These are phyloP conservation scores for Apocrypta bakeri DNA, from an alignment of 1,140 invertebrate genomes.

Conservation along the genomic window DNA sequence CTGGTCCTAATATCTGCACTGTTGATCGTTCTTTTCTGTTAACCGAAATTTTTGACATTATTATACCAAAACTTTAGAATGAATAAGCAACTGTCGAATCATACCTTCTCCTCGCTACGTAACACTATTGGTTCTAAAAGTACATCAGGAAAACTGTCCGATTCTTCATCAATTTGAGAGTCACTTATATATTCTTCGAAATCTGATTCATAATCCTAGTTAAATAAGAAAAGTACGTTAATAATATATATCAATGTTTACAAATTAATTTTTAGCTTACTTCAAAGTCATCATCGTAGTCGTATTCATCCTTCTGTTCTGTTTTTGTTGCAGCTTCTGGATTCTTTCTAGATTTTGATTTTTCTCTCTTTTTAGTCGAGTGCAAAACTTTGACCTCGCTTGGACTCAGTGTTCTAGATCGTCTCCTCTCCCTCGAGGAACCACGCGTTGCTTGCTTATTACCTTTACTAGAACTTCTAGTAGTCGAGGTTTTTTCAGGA, in stretches of 20 bases:
- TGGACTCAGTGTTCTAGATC: constrained; percentile 65
- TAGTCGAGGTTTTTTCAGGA: not conserved
- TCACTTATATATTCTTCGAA: constrained; percentile 73
- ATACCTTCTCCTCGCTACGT: constrained; percentile 61
- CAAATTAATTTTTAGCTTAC: constrained; percentile 54
- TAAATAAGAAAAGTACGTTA: constrained; percentile 48
- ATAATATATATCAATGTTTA: not conserved
- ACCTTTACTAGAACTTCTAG: not conserved
- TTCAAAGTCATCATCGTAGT: constrained; percentile 75
- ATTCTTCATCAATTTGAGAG: constrained; percentile 67
- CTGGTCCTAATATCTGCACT: constrained; percentile 60
- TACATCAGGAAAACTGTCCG: constrained; percentile 53
- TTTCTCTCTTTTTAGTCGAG: constrained; percentile 18
- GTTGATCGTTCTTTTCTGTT: constrained; percentile 56
- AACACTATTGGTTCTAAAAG: constrained; percentile 65
- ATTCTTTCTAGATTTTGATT: constrained; percentile 5
- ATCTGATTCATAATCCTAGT: constrained; percentile 76
- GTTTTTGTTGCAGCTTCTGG: not conserved
- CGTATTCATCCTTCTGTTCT: constrained; percentile 51
- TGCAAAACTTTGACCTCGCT: constrained; percentile 65
- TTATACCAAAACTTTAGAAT: not conserved
- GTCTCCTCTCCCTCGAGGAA: constrained; percentile 58
- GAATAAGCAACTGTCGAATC: not conserved
- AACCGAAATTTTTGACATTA: not conserved
- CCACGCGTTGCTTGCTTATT: not conserved